Evolutionary conservation across 2,113 vertebrate species (phyloP), one percentile per base, ranked within the genome.

Genomic region (Toxotes chatareus): DNA sequence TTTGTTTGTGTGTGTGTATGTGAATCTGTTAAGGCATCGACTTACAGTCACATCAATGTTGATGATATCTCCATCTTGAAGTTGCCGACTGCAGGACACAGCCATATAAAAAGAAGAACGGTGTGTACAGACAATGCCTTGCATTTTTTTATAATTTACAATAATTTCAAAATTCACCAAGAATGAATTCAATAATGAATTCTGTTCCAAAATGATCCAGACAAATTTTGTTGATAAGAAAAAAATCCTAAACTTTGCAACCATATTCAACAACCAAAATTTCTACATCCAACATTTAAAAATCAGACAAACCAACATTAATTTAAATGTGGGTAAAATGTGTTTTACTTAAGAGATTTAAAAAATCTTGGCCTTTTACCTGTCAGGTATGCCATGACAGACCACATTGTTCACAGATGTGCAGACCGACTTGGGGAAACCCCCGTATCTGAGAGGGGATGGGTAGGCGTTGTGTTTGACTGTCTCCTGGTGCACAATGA

Each of bases 301-400:
- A 7, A 40, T 46, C 44, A 2, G 44, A 46, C 12, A 46, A 46
- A 46, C 44, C 44, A 46, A 46, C 38, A 40, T 40, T 40, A 8
- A 40, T 40, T 9, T 40, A 7, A 40, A 40, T 40, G 14, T 46
- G 42, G 11, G 8, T 11, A 44, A 44, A 44, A 44, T 44, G 8
- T 8, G 4, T 46, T 46, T 14, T 46, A 46, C 11, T 51, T 8
- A 36, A 5, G 2, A 36, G 36, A 36, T 36, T 36, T 2, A 36
- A 36, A 36, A 36, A 36, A 27, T 27, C 27, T 49, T 10, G 60
- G 21, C 4, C 78, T 83, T 93, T 92, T 97, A 99, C 98, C 98
- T 99, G 97, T 99, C 98, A 94, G 98, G 98, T 94, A 99, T 98
- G 90, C 98, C 98, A 91, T 99, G 98, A 95, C 98, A 99, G 64